Base-by-base conservation (phyloP, 2,888 invertebrate genomes). In the Phanerotoma sp. region DNA sequence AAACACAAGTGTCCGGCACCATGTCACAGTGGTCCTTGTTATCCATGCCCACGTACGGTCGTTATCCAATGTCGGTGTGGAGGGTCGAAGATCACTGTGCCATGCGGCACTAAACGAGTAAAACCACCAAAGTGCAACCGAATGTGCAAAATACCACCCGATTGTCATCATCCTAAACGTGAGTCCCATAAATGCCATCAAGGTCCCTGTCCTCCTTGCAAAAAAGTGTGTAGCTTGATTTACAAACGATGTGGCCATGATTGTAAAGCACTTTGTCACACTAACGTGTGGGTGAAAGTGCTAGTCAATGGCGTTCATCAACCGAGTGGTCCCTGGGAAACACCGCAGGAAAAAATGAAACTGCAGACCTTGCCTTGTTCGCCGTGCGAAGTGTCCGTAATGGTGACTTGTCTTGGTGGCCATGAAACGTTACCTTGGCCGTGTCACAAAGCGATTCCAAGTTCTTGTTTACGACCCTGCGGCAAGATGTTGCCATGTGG, bases 11-110 rank as follows among this genome's bases (percentile, higher is more conserved):
- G 93, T 69, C 78, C 82, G 3, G 88, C 86, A 41, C 82, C 88
- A 7, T 93, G 93, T 72, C 93, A 94, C 69, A 83, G 82, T 61
- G 91, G 93, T 0, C 87, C 87, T 0, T 94, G 94, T 72, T 93
- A 91, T 75, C 93, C 93, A 0, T 94, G 93, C 66, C 84, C 84
- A 1, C 77, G 85, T 52, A 88, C 86, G 4, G 85, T 85, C 62
- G 82, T 87, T 3, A 81, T 87, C 10, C 79, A 78, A 15, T 97
- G 96, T 70, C 83, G 85, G 52, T 97, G 96, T 75, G 91, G 93
- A 41, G 81, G 81, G 55, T 92, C 91, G 1, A 84, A 83, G 40
- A 79, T 91, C 11, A 85, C 83, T 9, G 91, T 96, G 2, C 92
- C 93, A 0, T 97, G 96, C 78, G 96, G 96, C 0, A 82, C 89